phyloP scores from a whole-genome alignment of 2,113 vertebrate genomes.

The Tauraco erythrolophus region DNA sequence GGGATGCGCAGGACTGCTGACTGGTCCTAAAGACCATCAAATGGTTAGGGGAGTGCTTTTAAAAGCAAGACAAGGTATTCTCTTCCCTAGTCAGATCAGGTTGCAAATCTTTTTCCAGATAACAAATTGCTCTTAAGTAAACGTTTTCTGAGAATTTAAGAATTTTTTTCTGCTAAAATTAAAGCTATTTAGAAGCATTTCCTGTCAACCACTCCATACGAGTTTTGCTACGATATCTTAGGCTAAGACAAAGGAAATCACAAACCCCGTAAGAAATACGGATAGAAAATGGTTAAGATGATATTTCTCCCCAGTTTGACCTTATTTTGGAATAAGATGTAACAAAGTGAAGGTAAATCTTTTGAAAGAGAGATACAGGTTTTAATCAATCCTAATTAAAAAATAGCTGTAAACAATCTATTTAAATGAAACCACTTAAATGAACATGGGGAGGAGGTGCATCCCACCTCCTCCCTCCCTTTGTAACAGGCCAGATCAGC shows the following conservation, averaged over 20 bases:
- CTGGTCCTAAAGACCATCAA: not conserved
- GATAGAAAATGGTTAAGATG: not conserved
- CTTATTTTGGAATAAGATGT: not conserved
- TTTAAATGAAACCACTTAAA: not conserved
- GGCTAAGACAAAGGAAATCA: not conserved
- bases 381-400: not conserved
- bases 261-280: not conserved
- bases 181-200: not conserved
- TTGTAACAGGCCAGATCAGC: constrained; percentile 16
- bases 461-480: not conserved
- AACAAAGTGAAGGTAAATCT: not conserved
- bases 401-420: not conserved
- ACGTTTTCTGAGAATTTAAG: not conserved
- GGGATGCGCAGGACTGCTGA: not conserved
- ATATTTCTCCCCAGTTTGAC: not conserved
- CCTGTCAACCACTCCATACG: not conserved
- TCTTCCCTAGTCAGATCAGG: not conserved
- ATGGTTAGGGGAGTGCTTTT: not conserved
- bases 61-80: not conserved
- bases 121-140: not conserved
- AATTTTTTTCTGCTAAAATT: not conserved
- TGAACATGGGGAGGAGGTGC: not conserved
- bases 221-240: not conserved
- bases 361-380: not conserved
- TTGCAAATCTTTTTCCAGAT: not conserved